Conservation (phyloP, 1,140 invertebrate genomes). For the Drosophila obscura region DNA sequence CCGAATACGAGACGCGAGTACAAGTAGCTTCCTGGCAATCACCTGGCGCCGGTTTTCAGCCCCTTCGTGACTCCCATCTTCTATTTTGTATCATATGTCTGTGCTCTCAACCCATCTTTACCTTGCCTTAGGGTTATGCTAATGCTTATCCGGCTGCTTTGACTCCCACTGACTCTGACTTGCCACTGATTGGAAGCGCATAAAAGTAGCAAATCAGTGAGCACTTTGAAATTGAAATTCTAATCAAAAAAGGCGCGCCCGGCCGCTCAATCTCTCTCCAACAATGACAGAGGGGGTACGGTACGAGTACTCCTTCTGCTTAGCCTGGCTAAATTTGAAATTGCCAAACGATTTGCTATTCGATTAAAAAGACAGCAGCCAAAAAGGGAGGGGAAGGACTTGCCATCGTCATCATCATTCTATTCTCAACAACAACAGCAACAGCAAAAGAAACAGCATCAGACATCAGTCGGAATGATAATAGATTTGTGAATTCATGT, state of each 20-base stretch:
- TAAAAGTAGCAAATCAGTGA: conserved; percentile 77
- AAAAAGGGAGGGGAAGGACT: conserved; percentile 5
- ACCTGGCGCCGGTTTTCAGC: conserved; percentile 58
- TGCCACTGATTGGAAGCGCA: conserved; percentile 73
- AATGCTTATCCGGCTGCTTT: conserved; percentile 62
- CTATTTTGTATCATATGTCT: background rate
- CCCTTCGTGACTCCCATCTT: conserved; percentile 24
- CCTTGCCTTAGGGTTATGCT: conserved; percentile 63
- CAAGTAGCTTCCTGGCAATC: conserved; percentile 61
- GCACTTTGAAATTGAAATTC: conserved; percentile 80
- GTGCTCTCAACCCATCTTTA: background rate
- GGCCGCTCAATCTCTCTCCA: conserved; percentile 7
- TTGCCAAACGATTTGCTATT: conserved; percentile 77
- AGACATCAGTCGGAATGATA: conserved; percentile 68
- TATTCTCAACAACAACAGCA: background rate
- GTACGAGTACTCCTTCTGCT: conserved; percentile 46
- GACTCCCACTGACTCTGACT: conserved; percentile 26
- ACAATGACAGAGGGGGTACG: conserved; percentile 9
- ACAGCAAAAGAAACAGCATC: conserved; percentile 36
- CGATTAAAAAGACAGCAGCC: conserved; percentile 69
- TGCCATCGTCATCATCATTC: background rate
- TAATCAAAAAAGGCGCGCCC: conserved; percentile 63
- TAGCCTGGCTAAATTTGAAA: conserved; percentile 75
- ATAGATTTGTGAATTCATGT: conserved; percentile 79
- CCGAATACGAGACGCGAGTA: conserved; percentile 22